Evolutionary conservation across 2,797 vertebrate genomes (phyloP), one percentile per base, ranked within the genome.

Genomic region (Sus cebifrons): DNA sequence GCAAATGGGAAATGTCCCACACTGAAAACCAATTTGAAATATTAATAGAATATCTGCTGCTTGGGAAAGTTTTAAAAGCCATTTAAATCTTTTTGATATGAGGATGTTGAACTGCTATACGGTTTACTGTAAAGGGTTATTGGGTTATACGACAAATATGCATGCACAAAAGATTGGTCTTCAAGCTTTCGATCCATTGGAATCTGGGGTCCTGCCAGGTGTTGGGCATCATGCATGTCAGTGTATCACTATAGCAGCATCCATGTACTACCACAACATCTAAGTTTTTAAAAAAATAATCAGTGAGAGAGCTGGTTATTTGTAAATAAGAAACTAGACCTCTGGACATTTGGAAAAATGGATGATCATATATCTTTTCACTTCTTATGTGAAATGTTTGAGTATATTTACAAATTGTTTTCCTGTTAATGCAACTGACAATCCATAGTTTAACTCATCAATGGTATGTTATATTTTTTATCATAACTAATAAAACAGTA

Each of bases 341-440:
- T 71, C 15, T 93, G 60, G 32, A 52, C 87, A 65, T 88, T 90
- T 95, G 25, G 29, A 40, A 75, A 96, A 96, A 71, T 90, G 36
- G 23, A 36, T 74, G 18, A 71, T 73, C 60, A 81, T 10, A 85
- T 90, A 65, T 56, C n/a, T 89, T 70, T 91, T 89, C n/a, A 67
- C 20, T 91, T 86, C 21, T 60, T 77, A 52, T 77, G 27, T 92
- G 29, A 29, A 91, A 60, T 71, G 3, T 75, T 89, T 73, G 32
- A 32, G 7, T 81, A 5, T 81, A 56, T 36, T 77, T 78, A 67
- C n/a, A 89, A 84, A 74, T 54, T 89, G 11, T 67, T 64, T 75
- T 93, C 36, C 29, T 89, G n/a, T 17, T 77, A 89, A 86, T 78
- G 14, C 23, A 74, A 58, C 29, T 64, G 71, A 18, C 13, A 78